Conservation (phyloP, 2,888 invertebrate species). For the Nephrotoma guestfalica region DNA sequence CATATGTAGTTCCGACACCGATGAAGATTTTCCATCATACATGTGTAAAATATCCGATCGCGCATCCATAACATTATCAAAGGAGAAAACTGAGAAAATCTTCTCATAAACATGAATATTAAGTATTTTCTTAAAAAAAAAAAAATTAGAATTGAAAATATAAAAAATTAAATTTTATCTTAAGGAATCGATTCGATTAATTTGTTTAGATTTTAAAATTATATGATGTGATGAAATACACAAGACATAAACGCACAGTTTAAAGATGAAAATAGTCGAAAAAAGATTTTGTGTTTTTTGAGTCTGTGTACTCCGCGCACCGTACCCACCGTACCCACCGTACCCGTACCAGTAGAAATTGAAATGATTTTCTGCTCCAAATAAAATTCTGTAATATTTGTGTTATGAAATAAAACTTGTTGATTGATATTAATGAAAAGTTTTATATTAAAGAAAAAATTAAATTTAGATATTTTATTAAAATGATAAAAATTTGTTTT, state of each 20-base stretch:
- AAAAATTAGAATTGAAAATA: background rate
- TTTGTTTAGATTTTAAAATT: background rate
- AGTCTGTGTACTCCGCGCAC: too few species aligned
- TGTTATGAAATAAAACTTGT: background rate
- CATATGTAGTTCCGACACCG: background rate
- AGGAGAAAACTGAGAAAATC: background rate
- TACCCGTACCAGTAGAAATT: background rate
- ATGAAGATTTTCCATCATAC: background rate
- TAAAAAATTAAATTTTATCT: background rate
- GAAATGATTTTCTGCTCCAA: background rate
- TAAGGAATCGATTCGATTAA: background rate
- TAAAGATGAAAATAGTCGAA: background rate
- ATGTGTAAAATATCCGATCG: background rate
- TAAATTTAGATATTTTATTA: background rate
- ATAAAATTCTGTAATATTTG: background rate
- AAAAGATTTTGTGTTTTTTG: background rate
- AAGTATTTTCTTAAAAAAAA: background rate
- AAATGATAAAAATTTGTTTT: background rate
- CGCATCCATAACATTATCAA: background rate
- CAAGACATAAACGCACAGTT: background rate
- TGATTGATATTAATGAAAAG: background rate
- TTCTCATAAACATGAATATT: background rate
- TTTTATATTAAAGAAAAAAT: background rate
- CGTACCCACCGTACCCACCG: too few species aligned
- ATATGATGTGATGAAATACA: background rate